These are phyloP conservation scores for Smittia sp. DNA, from an alignment of 2,888 invertebrate species.

Conservation along the genomic window DNA sequence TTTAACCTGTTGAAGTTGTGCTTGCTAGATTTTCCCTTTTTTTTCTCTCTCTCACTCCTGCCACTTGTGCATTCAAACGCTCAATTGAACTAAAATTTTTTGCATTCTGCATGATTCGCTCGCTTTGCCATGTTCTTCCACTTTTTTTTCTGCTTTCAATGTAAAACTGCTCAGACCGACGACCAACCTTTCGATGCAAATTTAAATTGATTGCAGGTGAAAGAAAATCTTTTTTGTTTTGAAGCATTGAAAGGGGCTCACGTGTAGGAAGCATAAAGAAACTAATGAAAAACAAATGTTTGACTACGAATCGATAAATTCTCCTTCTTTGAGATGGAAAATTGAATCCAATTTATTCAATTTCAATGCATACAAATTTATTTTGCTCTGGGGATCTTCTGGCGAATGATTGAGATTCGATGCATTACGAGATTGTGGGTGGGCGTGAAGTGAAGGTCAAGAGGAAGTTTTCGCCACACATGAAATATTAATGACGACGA, in stretches of 20 bases:
- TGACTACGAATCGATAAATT: not conserved
- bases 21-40: too few relatives aligned
- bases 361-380: constrained; percentile 14
- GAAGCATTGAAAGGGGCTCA: not conserved
- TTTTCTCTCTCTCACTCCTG: too few relatives aligned
- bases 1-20: too few relatives aligned
- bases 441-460: constrained; percentile 1
- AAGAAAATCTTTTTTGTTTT: constrained; percentile 7
- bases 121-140: too few relatives aligned
- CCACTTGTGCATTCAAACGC: too few relatives aligned
- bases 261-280: not conserved
- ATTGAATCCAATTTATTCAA: constrained; percentile 17
- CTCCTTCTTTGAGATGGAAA: not conserved
- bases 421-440: not conserved
- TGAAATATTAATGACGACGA: constrained; percentile 27
- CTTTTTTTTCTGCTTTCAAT: too few relatives aligned
- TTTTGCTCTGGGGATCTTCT: not conserved
- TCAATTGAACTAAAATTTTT: too few relatives aligned
- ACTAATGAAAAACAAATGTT: constrained; percentile 26
- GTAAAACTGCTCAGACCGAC: too few relatives aligned
- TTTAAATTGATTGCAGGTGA: not conserved
- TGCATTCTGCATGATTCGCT: too few relatives aligned
- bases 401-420: not conserved
- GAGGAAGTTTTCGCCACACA: constrained; percentile 1
- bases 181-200: not conserved